These are phyloP conservation scores for Budorcas taxicolor DNA, from an alignment of 2,113 vertebrate genomes.

Conservation along the genomic window DNA sequence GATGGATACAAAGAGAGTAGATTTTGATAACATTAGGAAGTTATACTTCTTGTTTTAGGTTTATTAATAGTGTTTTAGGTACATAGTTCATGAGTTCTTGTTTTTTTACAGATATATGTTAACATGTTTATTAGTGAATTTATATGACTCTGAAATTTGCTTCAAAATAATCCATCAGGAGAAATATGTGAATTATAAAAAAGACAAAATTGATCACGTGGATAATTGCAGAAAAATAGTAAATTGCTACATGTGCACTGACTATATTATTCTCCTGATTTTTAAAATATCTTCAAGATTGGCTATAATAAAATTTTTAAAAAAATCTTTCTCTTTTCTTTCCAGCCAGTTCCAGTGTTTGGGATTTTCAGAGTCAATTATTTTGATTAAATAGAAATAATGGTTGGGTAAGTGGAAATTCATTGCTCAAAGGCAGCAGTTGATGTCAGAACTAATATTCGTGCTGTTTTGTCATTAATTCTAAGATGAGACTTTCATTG, in stretches of 20 bases:
- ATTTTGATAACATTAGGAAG: background rate
- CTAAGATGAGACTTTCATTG: slow-evolving; percentile 1
- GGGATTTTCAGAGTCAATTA: slow-evolving; percentile 23
- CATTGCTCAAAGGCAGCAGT: background rate
- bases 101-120: background rate
- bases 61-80: background rate
- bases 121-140: background rate
- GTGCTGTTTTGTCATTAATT: slow-evolving; percentile 37
- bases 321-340: background rate
- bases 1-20: background rate
- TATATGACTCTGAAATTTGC: background rate
- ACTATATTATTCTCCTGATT: background rate
- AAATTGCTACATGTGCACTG: background rate
- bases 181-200: background rate
- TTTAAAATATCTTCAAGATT: background rate
- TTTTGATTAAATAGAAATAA: slow-evolving; percentile 51
- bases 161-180: background rate
- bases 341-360: background rate
- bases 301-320: background rate
- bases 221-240: background rate
- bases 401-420: slow-evolving; percentile 16
- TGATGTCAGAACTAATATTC: slow-evolving; percentile 37
- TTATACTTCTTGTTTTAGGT: background rate
- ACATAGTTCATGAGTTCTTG: background rate
- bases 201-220: background rate